Conservation (phyloP, 2,888 invertebrate species). For the Lasius platythorax region DNA sequence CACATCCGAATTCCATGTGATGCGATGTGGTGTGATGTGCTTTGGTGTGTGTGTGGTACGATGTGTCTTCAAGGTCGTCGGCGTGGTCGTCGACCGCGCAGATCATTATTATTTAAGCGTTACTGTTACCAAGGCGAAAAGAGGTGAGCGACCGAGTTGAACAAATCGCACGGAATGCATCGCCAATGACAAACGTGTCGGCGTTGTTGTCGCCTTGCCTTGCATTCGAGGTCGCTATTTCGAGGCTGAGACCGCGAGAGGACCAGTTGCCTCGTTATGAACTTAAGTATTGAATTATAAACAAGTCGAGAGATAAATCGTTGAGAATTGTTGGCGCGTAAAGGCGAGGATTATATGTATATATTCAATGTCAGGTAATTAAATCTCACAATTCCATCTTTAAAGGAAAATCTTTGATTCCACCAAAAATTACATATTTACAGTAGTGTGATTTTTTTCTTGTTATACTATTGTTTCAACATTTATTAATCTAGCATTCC, state of each 20-base stretch:
- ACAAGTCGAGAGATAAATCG: background rate
- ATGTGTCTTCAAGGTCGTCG: slow-evolving; percentile 49
- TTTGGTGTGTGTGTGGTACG: background rate
- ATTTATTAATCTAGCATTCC: background rate
- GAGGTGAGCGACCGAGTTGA: slow-evolving; percentile 54
- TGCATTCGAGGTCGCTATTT: slow-evolving; percentile 35
- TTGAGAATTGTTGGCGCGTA: background rate
- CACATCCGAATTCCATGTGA: slow-evolving; percentile 60
- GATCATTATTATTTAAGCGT: slow-evolving; percentile 63
- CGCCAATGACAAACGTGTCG: slow-evolving; percentile 24
- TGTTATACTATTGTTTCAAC: background rate
- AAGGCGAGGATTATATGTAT: background rate
- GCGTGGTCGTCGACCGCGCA: slow-evolving; percentile 57
- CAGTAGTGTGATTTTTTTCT: background rate
- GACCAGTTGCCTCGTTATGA: slow-evolving; percentile 13
- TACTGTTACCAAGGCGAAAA: slow-evolving; percentile 63
- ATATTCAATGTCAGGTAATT: background rate
- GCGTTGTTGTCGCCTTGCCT: background rate
- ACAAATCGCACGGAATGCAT: slow-evolving; percentile 45
- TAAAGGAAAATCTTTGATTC: background rate
- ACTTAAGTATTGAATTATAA: background rate
- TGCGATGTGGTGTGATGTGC: background rate
- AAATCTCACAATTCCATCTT: background rate
- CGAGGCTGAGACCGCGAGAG: slow-evolving; percentile 15
- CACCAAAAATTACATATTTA: background rate